Base-by-base conservation (phyloP, 92 coral and sea anemone species). In the Porites rus region DNA sequence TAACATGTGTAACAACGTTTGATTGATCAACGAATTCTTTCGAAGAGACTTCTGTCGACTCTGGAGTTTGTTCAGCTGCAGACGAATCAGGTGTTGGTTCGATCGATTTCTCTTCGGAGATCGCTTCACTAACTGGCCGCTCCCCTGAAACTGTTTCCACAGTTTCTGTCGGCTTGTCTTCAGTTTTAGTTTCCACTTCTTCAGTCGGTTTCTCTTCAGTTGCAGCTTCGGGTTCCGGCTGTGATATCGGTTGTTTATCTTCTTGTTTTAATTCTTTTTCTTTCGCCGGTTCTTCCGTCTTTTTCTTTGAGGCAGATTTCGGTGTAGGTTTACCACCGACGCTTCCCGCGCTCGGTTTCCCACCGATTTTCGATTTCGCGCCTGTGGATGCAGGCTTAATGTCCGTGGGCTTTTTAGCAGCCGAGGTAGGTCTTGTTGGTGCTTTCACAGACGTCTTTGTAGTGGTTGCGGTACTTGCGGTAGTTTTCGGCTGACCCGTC, bases 381-480 rank as follows among this genome's bases (percentile, higher is more conserved):
- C 81, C 86, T 19, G 62, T 60, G 19, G 65, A 50, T 13, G 77
- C 19, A 22, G 85, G 51, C 77, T 79, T 88, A 17, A 73, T 56
- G 19, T 82, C 91, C 38, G 68, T 8, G 14, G 85, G 24, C 11
- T 70, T 90, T 72, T 86, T 89, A 14, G 83, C 46, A 73, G 74
- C 80, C 28, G 83, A 46, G 20, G 77, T 38, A 46, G 90, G 83
- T 75, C 51, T 89, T 43, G 72, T 79, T 6, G 68, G 64, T 31
- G 69, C 59, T 19, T 74, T 60, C 5, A 82, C 70, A 43, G 88
- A 72, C 75, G 89, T 85, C 79, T 64, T 77, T 56, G 25, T 80
- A 7, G 88, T 51, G 59, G 89, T 90, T 13, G 84, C 31, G 31
- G 93, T 92, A 18, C 92, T 91, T 31, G 82, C 87, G 13, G 93